phyloP scores from a whole-genome alignment of 2,888 invertebrate genomes.

The Gibbula magus region DNA sequence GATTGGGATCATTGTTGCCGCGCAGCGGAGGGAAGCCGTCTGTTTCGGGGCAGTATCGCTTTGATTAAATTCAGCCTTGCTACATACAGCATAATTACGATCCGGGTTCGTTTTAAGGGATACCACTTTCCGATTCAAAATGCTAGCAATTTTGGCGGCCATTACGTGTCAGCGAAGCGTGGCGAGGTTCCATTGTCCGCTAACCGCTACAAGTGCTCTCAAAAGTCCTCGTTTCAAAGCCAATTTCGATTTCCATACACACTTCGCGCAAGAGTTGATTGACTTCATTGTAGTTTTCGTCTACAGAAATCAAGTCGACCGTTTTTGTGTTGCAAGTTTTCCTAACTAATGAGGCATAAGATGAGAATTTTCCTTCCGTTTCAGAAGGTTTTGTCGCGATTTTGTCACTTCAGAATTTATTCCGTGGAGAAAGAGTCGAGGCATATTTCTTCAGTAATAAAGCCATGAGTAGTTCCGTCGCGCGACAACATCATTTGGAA shows the following conservation, averaged over 20 bases:
- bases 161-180: neutral
- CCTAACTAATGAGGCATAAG: conserved; percentile 3
- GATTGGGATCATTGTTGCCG: neutral
- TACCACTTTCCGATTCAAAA: conserved; percentile 12
- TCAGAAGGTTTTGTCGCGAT: conserved; percentile 1
- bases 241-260: conserved; percentile 25
- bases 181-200: conserved; percentile 10
- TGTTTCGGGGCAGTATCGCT: conserved; percentile 8
- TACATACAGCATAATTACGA: conserved; percentile 16
- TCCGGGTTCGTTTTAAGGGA: conserved; percentile 18
- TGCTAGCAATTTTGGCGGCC: neutral
- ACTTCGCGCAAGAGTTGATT: conserved; percentile 15
- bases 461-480: too few relatives aligned
- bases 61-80: conserved; percentile 14
- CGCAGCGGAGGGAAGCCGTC: conserved; percentile 2
- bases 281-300: neutral
- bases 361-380: neutral
- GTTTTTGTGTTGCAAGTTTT: conserved; percentile 10
- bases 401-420: conserved; percentile 12
- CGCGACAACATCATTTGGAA: too few relatives aligned
- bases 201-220: conserved; percentile 23
- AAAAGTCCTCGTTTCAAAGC: conserved; percentile 19
- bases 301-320: conserved; percentile 11
- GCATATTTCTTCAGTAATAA: neutral
- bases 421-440: neutral